Conservation (phyloP, 1,140 invertebrate genomes). For the Apis laboriosa region DNA sequence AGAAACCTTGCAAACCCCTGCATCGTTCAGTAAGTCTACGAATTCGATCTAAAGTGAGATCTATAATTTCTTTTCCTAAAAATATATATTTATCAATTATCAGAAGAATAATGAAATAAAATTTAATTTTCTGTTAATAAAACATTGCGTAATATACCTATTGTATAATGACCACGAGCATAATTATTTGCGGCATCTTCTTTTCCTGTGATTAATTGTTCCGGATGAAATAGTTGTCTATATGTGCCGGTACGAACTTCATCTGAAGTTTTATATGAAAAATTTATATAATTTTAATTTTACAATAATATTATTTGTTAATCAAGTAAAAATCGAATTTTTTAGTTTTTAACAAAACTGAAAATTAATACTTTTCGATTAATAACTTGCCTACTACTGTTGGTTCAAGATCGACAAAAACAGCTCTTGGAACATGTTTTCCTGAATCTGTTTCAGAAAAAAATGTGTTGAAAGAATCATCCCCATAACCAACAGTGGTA, state of each 20-base stretch:
- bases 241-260: conserved; percentile 86
- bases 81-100: conserved; percentile 21
- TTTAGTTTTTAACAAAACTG: too few species aligned
- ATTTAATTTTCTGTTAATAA: background rate
- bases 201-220: conserved; percentile 86
- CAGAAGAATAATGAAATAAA: background rate
- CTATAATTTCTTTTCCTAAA: conserved; percentile 82
- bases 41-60: conserved; percentile 74
- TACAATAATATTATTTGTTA: too few species aligned
- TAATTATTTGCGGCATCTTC: conserved; percentile 82
- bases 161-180: conserved; percentile 84
- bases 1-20: conserved; percentile 86
- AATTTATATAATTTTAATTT: background rate
- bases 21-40: conserved; percentile 80
- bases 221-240: conserved; percentile 84
- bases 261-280: conserved; percentile 71
- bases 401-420: conserved; percentile 85
- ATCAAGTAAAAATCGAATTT: background rate
- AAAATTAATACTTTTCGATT: background rate
- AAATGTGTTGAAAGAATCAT: conserved; percentile 85
- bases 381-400: conserved; percentile 81
- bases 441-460: conserved; percentile 84
- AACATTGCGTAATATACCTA: conserved; percentile 56
- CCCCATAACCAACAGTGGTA: conserved; percentile 74
- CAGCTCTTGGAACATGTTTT: conserved; percentile 83